phyloP scores from a whole-genome alignment of 35 echinoderm and acorn worm species.

The Acanthaster planci region DNA sequence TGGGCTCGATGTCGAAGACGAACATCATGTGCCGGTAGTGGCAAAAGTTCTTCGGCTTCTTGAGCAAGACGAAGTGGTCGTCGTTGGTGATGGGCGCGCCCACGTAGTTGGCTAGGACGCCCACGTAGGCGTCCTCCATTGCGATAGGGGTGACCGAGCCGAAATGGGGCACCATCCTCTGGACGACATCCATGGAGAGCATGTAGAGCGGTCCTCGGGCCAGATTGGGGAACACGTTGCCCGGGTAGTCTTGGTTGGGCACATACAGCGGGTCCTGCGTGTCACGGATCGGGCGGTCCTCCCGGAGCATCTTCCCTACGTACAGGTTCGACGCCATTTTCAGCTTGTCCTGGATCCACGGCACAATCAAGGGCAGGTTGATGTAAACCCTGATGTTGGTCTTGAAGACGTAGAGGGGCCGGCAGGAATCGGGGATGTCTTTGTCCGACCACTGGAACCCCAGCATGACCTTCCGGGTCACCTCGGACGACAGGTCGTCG shows the following conservation, averaged over 20 bases:
- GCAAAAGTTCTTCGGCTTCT: conserved; percentile 75
- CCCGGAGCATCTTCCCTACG: conserved; percentile 65
- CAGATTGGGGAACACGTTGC: conserved; percentile 60
- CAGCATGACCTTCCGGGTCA: conserved; percentile 79
- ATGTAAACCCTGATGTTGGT: conserved; percentile 68
- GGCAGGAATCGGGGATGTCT: conserved; percentile 19
- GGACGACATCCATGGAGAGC: conserved; percentile 69
- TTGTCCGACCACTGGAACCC: conserved; percentile 71
- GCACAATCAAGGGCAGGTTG: conserved; percentile 57
- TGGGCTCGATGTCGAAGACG: conserved; percentile 35
- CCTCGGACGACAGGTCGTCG: conserved; percentile 54
- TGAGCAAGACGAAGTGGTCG: conserved; percentile 65
- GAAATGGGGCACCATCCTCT: conserved; percentile 53
- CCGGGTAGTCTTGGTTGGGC: conserved; percentile 51
- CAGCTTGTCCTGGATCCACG: conserved; percentile 56
- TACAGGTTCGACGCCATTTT: conserved; percentile 40
- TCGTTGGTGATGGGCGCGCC: conserved; percentile 50
- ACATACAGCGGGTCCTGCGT: conserved; percentile 53
- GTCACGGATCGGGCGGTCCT: conserved; percentile 76
- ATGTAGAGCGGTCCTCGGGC: conserved; percentile 66
- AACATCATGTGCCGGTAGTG: conserved; percentile 84
- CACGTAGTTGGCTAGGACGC: conserved; percentile 70
- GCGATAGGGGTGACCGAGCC: conserved; percentile 69
- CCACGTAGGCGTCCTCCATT: conserved; percentile 88
- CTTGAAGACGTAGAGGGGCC: conserved; percentile 63